phyloP scores from a whole-genome alignment of 2,113 vertebrate genomes.

The Aptenodytes patagonicus region DNA sequence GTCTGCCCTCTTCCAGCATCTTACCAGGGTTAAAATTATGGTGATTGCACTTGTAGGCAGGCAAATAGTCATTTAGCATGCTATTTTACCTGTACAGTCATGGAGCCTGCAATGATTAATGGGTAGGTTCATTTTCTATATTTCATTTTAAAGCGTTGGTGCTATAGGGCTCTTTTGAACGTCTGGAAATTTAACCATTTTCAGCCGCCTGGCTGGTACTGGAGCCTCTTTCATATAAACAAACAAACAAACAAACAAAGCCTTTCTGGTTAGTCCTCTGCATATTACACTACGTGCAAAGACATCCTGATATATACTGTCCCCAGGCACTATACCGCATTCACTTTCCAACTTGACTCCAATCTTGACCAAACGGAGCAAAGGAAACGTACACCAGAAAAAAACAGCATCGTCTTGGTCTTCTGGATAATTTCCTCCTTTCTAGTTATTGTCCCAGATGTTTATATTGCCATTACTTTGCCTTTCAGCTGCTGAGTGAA shows the following conservation, averaged over 20 bases:
- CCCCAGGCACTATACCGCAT: neutral
- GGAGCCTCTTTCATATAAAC: neutral
- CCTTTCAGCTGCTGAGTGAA: neutral
- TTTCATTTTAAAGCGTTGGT: neutral
- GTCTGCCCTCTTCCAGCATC: neutral
- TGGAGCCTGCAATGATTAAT: neutral
- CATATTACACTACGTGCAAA: neutral
- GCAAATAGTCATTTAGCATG: neutral
- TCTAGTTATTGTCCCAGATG: neutral
- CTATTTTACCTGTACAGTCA: neutral
- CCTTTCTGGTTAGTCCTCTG: neutral
- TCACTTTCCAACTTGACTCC: neutral
- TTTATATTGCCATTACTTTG: neutral
- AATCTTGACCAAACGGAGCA: neutral
- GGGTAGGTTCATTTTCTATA: neutral
- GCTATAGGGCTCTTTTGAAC: neutral
- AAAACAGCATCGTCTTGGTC: too few species aligned
- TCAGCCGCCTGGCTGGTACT: neutral
- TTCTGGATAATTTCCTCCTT: neutral
- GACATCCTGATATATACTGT: neutral
- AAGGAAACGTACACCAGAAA: neutral
- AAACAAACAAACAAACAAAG: neutral
- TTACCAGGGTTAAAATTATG: slow-evolving; percentile 17
- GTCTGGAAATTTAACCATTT: neutral
- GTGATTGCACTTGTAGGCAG: neutral